These are phyloP conservation scores for Battus philenor DNA, from an alignment of 1,140 invertebrate genomes.

Conservation along the genomic window DNA sequence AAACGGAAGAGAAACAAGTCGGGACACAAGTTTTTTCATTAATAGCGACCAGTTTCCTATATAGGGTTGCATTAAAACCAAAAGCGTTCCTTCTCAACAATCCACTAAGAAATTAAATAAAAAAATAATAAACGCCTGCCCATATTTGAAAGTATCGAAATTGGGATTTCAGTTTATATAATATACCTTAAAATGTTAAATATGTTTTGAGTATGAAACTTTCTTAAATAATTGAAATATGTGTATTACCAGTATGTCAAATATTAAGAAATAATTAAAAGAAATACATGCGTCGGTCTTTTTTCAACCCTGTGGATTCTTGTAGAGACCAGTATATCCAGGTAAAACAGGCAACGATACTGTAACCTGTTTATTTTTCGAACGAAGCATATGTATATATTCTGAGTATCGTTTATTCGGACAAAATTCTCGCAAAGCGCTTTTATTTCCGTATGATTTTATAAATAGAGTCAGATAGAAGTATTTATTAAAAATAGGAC, in stretches of 20 bases:
- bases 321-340: constrained; percentile 2
- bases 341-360: neutral
- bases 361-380: neutral
- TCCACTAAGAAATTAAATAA: neutral
- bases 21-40: constrained; percentile 4
- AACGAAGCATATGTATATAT: neutral
- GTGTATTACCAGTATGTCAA: too few species aligned
- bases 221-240: neutral
- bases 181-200: neutral
- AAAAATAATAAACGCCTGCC: neutral
- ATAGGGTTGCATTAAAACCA: neutral
- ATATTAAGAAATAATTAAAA: too few species aligned
- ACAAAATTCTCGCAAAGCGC: constrained; percentile 7
- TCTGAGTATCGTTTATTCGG: constrained; percentile 4
- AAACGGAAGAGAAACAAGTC: constrained; percentile 11
- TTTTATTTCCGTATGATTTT: neutral
- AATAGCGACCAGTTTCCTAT: neutral
- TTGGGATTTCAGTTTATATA: neutral
- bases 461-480: constrained; percentile 6
- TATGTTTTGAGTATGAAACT: neutral
- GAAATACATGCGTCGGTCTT: too few species aligned
- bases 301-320: constrained; percentile 1
- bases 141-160: too few species aligned
- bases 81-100: neutral
- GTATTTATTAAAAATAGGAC: constrained; percentile 28